phyloP scores from a whole-genome alignment of 2,888 invertebrate genomes.

The Lissonota sp. region DNA sequence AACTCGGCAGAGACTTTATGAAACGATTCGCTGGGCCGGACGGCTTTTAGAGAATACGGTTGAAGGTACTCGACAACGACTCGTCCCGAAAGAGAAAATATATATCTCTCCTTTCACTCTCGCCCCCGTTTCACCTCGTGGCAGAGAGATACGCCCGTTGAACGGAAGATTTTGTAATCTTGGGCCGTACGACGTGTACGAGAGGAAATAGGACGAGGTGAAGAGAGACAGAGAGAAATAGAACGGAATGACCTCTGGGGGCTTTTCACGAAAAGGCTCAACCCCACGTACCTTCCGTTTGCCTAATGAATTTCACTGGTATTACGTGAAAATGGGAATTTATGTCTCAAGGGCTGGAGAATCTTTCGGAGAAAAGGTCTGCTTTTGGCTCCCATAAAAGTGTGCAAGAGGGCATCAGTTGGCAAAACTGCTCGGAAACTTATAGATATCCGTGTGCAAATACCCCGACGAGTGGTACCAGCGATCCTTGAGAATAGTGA shows the following conservation, averaged over 20 bases:
- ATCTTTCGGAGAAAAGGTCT: slow-evolving; percentile 28
- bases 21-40: slow-evolving; percentile 59
- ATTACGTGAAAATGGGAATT: slow-evolving; percentile 58
- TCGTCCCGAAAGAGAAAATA: slow-evolving; percentile 33
- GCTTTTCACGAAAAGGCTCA: slow-evolving; percentile 48
- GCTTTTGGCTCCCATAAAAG: slow-evolving; percentile 12
- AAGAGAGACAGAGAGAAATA: slow-evolving; percentile 22
- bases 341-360: slow-evolving; percentile 42
- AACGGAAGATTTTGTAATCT: slow-evolving; percentile 55
- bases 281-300: slow-evolving; percentile 46
- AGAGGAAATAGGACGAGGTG: slow-evolving; percentile 5
- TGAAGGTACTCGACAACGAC: slow-evolving; percentile 56
- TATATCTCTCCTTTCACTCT: slow-evolving; percentile 38
- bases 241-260: slow-evolving; percentile 30
- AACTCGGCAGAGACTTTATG: slow-evolving; percentile 51
- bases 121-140: not conserved
- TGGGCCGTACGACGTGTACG: slow-evolving; percentile 20
- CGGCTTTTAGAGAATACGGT: slow-evolving; percentile 57
- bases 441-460: slow-evolving; percentile 23
- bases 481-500: slow-evolving; percentile 5
- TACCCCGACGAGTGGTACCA: not conserved
- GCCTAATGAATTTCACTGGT: slow-evolving; percentile 55
- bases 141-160: not conserved
- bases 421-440: slow-evolving; percentile 20
- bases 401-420: slow-evolving; percentile 19